These are phyloP conservation scores for Cryptoprocta ferox DNA, from an alignment of 2,797 vertebrate genomes.

Conservation along the genomic window DNA sequence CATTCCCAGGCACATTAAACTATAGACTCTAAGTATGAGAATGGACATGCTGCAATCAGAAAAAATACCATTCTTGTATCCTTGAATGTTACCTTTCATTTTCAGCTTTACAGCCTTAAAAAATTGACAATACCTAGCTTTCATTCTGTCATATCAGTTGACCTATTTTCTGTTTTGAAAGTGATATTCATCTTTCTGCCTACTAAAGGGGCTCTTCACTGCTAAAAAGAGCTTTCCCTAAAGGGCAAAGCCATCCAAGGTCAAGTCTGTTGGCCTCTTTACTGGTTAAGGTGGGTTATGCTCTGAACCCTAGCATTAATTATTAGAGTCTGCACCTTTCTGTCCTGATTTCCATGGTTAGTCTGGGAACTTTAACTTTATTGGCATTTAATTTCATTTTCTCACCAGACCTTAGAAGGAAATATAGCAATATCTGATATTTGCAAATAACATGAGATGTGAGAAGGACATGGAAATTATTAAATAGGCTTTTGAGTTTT, in stretches of 20 bases:
- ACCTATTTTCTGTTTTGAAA: slow-evolving; percentile 62
- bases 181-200: slow-evolving; percentile 35
- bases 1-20: neutral
- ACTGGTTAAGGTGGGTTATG: neutral
- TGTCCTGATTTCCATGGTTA: neutral
- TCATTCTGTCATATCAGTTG: slow-evolving; percentile 27
- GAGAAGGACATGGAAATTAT: neutral
- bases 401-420: slow-evolving; percentile 13
- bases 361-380: neutral
- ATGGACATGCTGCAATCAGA: neutral
- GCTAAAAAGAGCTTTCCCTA: neutral
- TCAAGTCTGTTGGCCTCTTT: neutral
- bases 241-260: neutral
- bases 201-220: neutral
- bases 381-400: neutral
- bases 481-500: slow-evolving; percentile 19
- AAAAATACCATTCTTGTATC: neutral
- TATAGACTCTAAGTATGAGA: neutral
- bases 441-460: neutral
- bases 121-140: neutral
- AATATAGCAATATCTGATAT: neutral
- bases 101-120: slow-evolving; percentile 25
- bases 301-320: neutral
- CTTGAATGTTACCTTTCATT: slow-evolving; percentile 26
- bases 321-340: neutral